phyloP scores from a whole-genome alignment of 2,888 invertebrate species.

The Campoletis raptor region DNA sequence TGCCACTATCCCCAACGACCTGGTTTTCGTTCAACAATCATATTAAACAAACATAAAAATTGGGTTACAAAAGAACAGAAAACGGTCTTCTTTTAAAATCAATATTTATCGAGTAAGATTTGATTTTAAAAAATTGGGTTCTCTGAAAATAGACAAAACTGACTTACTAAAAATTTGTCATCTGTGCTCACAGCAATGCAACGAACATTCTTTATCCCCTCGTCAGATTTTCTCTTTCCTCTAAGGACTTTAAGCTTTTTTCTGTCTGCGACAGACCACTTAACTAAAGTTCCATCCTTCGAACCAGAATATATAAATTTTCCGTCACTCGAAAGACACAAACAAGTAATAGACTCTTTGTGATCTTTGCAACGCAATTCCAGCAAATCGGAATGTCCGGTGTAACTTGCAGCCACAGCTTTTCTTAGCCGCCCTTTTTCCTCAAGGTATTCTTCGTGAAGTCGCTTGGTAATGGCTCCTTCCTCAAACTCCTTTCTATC shows the following conservation, averaged over 20 bases:
- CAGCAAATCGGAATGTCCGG: constrained; percentile 84
- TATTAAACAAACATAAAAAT: constrained; percentile 64
- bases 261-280: constrained; percentile 90
- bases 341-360: constrained; percentile 91
- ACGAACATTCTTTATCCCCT: constrained; percentile 78
- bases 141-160: neutral
- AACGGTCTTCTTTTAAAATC: neutral
- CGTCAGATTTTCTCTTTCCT: constrained; percentile 78
- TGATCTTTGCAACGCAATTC: constrained; percentile 91
- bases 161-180: constrained; percentile 91
- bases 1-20: constrained; percentile 89
- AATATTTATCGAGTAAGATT: neutral
- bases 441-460: constrained; percentile 94
- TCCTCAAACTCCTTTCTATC: constrained; percentile 89
- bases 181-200: constrained; percentile 87
- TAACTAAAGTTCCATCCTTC: constrained; percentile 94
- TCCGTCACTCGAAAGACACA: constrained; percentile 91
- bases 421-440: constrained; percentile 93
- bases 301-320: constrained; percentile 92
- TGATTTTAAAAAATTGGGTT: neutral
- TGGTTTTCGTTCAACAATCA: constrained; percentile 75
- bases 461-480: constrained; percentile 89
- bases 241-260: constrained; percentile 86
- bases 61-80: neutral
- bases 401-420: constrained; percentile 89